Evolutionary conservation across 2,113 vertebrate genomes (phyloP), one percentile per base, ranked within the genome.

Genomic region (Tricholaema leucomelas): DNA sequence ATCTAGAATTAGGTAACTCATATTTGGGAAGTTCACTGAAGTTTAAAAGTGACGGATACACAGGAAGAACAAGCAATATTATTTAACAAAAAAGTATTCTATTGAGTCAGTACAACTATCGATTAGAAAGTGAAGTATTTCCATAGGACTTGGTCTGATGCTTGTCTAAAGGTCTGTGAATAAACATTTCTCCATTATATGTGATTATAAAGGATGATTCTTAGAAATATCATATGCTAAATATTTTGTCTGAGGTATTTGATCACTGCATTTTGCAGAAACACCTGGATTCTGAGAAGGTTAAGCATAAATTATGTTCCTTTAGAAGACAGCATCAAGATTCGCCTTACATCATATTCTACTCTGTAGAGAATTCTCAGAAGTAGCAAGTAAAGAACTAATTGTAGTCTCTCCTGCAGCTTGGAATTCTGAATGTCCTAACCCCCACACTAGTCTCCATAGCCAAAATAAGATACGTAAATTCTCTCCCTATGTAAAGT

Each of bases 381-480:
- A 46, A 85, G 56, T 4, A 79, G 5, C 7, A 64, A 50, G n/a
- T 15, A 75, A 90, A 63, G 38, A 19, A 3, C 18, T 19, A 2
- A 4, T 17, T 71, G 63, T 89, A 35, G 2, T 74, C 3, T 61
- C 6, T 66, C 14, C 48, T 33, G 2, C 19, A 40, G 1, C 15
- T 71, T 81, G 28, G 44, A 83, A 63, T 66, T 74, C 15, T 63
- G 30, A 30, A 7, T 81, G 27, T 42, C 8, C 24, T 58, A 38
- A 18, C 16, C 5, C 9, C 2, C 3, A 8, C 1, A 2, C 6
- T 55, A 2, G 2, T 40, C 19, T 75, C 24, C 33, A 7, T 31
- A 48, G 15, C 12, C 10, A 38, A 50, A 30, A 71, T 14, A 17
- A 86, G 19, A 60, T 8, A 56, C 12, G 4, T 8, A 1, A 40